phyloP scores from a whole-genome alignment of 1,140 invertebrate species.

The Apis cerana region DNA sequence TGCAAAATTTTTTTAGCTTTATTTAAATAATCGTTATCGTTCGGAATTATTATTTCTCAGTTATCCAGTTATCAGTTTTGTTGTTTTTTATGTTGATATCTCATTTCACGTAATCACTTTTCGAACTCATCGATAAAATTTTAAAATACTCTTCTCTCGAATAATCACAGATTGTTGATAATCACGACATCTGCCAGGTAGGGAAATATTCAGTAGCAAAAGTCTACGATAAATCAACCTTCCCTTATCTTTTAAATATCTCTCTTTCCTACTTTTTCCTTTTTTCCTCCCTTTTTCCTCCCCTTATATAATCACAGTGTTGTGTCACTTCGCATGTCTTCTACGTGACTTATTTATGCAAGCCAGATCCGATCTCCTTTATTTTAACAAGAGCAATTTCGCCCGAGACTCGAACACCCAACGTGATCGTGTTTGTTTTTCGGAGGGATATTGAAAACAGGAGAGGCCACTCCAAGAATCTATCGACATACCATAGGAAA shows the following conservation, averaged over 20 bases:
- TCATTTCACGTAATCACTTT: too few relatives aligned
- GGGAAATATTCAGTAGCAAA: not conserved
- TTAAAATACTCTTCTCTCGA: too few relatives aligned
- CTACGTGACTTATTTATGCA: conserved; percentile 28
- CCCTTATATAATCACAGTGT: too few relatives aligned
- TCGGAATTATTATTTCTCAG: too few relatives aligned
- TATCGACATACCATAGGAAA: conserved; percentile 1
- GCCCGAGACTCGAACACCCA: not conserved
- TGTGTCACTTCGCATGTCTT: not conserved
- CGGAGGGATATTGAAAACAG: conserved; percentile 35
- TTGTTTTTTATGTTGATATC: too few relatives aligned
- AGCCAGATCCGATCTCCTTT: not conserved
- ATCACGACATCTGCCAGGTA: too few relatives aligned
- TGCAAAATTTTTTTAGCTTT: too few relatives aligned
- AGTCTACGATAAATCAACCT: not conserved
- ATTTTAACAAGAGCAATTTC: conserved; percentile 4
- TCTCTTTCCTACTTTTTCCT: too few relatives aligned
- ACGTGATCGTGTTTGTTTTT: conserved; percentile 18
- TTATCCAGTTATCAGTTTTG: too few relatives aligned
- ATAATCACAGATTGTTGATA: too few relatives aligned
- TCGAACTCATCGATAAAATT: too few relatives aligned
- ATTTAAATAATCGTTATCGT: too few relatives aligned
- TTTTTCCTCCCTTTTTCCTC: not conserved
- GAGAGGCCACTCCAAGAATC: conserved; percentile 29
- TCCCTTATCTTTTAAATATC: not conserved